Evolutionary conservation across 2,797 vertebrate species (phyloP), one percentile per base, ranked within the genome.

Genomic region (Poeciliopsis turneri): DNA sequence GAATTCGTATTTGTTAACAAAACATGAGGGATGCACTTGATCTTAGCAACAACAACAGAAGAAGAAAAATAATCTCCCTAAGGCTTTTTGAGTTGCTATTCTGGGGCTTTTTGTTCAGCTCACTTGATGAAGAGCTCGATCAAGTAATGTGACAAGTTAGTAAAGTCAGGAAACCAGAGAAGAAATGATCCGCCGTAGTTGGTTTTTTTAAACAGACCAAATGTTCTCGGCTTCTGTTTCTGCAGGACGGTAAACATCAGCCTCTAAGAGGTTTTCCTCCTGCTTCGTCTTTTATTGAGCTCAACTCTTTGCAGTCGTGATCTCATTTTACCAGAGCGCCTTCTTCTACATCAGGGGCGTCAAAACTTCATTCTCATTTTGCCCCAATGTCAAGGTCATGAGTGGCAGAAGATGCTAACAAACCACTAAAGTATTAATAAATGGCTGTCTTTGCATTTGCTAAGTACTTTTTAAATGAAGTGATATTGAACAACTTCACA

Each of bases 101-200:
- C 55, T 79, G 61, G n/a, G 46, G 36, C 25, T 46, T 59, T 78
- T 53, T 28, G 28, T 49, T 49, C 43, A 30, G 15, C 10, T 80
- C 59, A 51, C 85, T 49, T 39, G 78, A 81, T 61, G n/a, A 66
- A 68, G 47, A 68, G 57, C 78, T 25, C 5, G 20, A 68, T 68
- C 20, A 23, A 23, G 33, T 36, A 68, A 68, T 20, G 36, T 36
- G 55, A 77, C 11, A 49, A 71, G 30, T 46, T 8, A 28, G 64
- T 80, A 70, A 68, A 64, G n/a, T 74, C 9, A 28, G 15, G 18
- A n/a, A 66, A 36, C 5, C 11, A 5, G 51, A 41, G 30, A 41
- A 1, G 13, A 47, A 68, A 36, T 16, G 23, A 68, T 11, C 12
- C 46, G 68, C 41, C 15, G 10, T 41, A 41, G 36, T 20, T 10